Percentiles rank a stretch among this genome's conserved stretches.
Conservation (phyloP, 2,888 invertebrate genomes). For the Adela reaumurella region DNA sequence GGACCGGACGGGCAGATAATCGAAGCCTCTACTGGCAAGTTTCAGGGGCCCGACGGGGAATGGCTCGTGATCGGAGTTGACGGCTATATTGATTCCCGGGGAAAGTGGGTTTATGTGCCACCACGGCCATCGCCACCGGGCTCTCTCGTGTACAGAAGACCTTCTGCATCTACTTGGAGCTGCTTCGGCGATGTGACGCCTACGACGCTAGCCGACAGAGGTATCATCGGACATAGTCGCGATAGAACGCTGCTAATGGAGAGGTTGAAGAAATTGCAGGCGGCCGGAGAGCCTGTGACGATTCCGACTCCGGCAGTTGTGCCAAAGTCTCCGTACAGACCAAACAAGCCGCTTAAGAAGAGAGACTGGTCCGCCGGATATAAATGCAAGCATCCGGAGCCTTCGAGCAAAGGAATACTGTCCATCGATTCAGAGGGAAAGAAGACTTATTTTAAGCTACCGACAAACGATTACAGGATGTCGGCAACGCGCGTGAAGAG, state of each 20-base stretch:
- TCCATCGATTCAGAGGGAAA: slow-evolving; percentile 29
- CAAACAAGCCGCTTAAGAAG: slow-evolving; percentile 14
- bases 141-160: neutral
- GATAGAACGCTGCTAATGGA: slow-evolving; percentile 30
- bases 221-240: slow-evolving; percentile 40
- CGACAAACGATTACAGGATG: slow-evolving; percentile 21
- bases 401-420: slow-evolving; percentile 33
- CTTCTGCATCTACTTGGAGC: slow-evolving; percentile 27
- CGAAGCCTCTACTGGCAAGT: slow-evolving; percentile 33
- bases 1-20: slow-evolving; percentile 36
- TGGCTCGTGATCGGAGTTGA: slow-evolving; percentile 39
- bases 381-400: slow-evolving; percentile 26
- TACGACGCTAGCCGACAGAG: slow-evolving; percentile 29
- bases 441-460: slow-evolving; percentile 31
- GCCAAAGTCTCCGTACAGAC: slow-evolving; percentile 15
- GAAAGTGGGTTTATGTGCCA: slow-evolving; percentile 22
- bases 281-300: slow-evolving; percentile 27
- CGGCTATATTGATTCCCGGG: slow-evolving; percentile 31
- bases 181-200: slow-evolving; percentile 38
- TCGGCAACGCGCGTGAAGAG: slow-evolving; percentile 23
- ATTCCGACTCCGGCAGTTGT: slow-evolving; percentile 25
- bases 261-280: slow-evolving; percentile 26
- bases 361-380: slow-evolving; percentile 4
- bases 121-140: neutral
- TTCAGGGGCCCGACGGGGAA: slow-evolving; percentile 25